Percentiles rank a stretch among this genome's conserved stretches.
Evolutionary conservation across 2,113 vertebrate species (phyloP).

Genomic region (Chrysochloris asiatica): DNA sequence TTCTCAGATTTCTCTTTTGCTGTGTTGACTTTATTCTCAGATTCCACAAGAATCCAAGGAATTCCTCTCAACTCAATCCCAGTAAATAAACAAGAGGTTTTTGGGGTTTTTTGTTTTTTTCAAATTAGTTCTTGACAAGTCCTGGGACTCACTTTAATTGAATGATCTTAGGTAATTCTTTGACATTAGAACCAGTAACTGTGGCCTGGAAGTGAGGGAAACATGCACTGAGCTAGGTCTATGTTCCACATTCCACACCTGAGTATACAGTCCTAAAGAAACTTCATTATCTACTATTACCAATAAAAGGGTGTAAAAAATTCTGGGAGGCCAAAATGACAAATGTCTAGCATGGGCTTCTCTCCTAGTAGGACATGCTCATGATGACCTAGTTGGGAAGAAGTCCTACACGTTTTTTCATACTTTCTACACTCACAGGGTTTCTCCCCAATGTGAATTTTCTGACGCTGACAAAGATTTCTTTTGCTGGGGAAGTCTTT

Average conservation of each 20-base stretch:
- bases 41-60: neutral
- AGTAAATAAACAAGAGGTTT: neutral
- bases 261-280: neutral
- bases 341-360: slow-evolving; percentile 37
- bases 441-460: slow-evolving; percentile 1
- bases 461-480: slow-evolving; percentile 28
- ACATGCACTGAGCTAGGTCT: neutral
- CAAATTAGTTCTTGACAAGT: neutral
- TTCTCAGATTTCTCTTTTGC: neutral
- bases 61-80: neutral
- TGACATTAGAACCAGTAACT: neutral
- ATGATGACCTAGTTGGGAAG: neutral
- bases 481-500: slow-evolving; percentile 34
- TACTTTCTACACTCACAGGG: neutral
- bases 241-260: neutral
- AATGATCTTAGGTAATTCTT: neutral
- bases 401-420: neutral
- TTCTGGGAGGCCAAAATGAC: slow-evolving; percentile 43
- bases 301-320: slow-evolving; percentile 62
- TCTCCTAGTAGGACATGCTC: neutral
- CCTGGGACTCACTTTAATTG: neutral
- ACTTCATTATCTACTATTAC: neutral
- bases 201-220: neutral
- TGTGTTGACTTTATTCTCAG: neutral
- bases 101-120: neutral